Evolutionary conservation across 2,113 vertebrate species (phyloP), one percentile per base, ranked within the genome.

Genomic region (Chaenogobius annularis): DNA sequence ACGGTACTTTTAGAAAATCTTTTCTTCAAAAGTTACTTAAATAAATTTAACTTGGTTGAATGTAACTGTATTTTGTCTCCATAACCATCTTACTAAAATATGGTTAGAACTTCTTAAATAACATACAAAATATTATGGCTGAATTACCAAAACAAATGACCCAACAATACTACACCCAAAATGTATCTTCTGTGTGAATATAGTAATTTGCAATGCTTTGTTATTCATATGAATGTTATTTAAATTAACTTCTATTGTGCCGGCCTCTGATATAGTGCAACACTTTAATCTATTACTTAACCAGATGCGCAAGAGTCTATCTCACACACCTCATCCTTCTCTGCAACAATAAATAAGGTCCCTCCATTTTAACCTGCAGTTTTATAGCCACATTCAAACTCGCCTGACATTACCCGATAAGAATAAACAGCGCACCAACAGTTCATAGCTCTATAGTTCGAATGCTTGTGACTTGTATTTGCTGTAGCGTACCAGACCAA

Each of bases 321-420:
- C 61, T 63, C 35, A 19, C 31, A 20, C 19, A 8, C 61, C 61
- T 40, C 37, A 62, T 62, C n/a, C 35, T 12, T 10, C 35, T 40
- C 15, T 63, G 37, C 35, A n/a, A 40, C 35, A 63, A 63, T 63
- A 63, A 63, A 63, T 63, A 63, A 40, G 61, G 61, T 63, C 35
- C 19, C 31, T 40, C 17, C 35, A 43, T 63, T 63, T 63, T 63
- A 63, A 63, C 61, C 61, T 63, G 61, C 61, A 40, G 61, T 17
- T 63, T 63, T 63, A 63, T 63, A 43, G 61, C 19, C 35, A 43
- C 61, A 43, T 63, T 63, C 61, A 63, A 63, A 63, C 31, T n/a
- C 35, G 19, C 13, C 61, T 63, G 61, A 17, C 61, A 63, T 63
- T 63, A 43, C 17, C 61, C 40, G 61, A 63, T 63, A 63, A 63